Base-by-base conservation (phyloP, 2,113 vertebrate species). In the Serinus canaria region DNA sequence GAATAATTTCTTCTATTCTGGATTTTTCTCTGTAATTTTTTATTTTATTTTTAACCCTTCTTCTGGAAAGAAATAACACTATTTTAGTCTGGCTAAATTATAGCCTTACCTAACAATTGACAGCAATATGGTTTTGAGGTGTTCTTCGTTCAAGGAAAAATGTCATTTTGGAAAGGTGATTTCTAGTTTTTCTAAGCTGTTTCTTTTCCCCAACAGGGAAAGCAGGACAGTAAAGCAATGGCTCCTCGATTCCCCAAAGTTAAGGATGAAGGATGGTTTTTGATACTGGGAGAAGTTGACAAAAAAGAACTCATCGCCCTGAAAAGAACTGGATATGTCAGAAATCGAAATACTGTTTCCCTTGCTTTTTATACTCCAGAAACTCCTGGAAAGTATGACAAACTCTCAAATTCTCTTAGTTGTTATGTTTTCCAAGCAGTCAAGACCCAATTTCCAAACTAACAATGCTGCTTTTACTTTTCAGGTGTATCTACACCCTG, bases 251-350 rank as follows among this genome's bases (percentile, higher is more conserved):
- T 99, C 94, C 98, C 99, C 75, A 99, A 99, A 95, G 66, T 52
- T 14, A 99, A 99, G 96, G 99, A 99, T 59, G 99, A 99, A 97
- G 99, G 99, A 75, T 99, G 99, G 99, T 98, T 99, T 98, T 97
- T 99, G 66, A 97, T 99, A 77, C 2, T 99, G 77, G 99, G 99
- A 58, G 99, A 99, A 97, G 98, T 99, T 16, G 99, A 99, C 70
- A 99, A 98, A 92, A 98, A 97, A 96, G 98, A 99, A 72, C 98
- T 99, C 80, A 97, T 99, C 22, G 99, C 99, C 58, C 84, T 99
- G 94, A 99, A 99, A 94, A 98, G 99, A 94, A 91, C 99, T n/a
- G 99, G 99, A 84, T 99, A 98, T 17, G 68, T 99, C 41, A 98
- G 98, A 87, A 98, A 97, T 88, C 96, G 80, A 81, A 98, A 96